Base-by-base conservation (phyloP, 2,888 invertebrate species). In the Apantesis nais region DNA sequence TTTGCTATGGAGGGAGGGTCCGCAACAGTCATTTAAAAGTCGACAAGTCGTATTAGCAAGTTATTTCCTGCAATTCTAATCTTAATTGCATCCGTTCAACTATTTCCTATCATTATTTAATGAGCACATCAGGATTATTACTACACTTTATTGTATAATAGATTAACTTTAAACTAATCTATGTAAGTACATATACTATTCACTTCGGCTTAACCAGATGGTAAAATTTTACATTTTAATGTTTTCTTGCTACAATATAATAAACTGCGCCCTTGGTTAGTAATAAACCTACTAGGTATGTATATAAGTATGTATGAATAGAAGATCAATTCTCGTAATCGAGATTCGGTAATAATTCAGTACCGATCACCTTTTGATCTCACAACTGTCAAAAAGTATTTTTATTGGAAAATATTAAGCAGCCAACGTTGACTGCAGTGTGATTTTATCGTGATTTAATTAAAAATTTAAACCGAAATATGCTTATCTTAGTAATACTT, bases 51-150 rank as follows among this genome's bases (percentile, higher is more conserved):
- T 75, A 78, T 78, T 78, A 77, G 64, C 74, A 66, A 76, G 77
- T 67, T 80, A 80, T 82, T 83, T 83, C 83, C 83, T 79, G 79
- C 74, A 75, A 73, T 83, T 79, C 73, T 81, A 77, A 78, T 83
- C 82, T 83, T 82, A 83, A 83, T 82, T 76, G 67, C 80, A 74
- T 80, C 82, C 82, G 82, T 71, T 76, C 69, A 62, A 69, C 63
- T 74, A 73, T 74, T 76, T 82, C 82, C 80, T 75, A 72, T 71
- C 63, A 64, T 68, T 68, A 70, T 76, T 72, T 77, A 72, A 66
- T 37, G n/a, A 44, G 61, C 44, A 55, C 62, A 48, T 72, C 29
- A 66, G 65, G 55, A 61, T 60, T 44, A 58, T 58, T 37, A 31
- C 55, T 67, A 39, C 34, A 63, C 64, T 79, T 79, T 73, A 73